Conservation (phyloP, 2,113 vertebrate genomes). For the Willisornis vidua region DNA sequence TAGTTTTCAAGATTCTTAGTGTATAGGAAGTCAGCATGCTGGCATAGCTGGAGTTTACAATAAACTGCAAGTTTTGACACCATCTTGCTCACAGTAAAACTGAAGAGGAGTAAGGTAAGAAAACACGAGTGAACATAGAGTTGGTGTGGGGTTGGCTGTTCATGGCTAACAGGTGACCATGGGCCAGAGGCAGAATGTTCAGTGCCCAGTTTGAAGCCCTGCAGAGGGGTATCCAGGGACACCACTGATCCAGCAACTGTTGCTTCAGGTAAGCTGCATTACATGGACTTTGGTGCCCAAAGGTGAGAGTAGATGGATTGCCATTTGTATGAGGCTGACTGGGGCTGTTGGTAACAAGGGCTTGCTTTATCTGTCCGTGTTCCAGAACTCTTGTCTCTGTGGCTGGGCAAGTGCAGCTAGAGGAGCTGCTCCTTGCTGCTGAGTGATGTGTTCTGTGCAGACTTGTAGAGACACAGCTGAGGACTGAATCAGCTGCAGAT, state of each 20-base stretch:
- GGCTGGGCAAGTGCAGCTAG: not conserved
- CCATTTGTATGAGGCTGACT: not conserved
- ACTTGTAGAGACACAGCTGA: not conserved
- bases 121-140: not conserved
- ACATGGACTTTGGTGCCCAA: not conserved
- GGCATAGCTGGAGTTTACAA: not conserved
- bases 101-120: not conserved
- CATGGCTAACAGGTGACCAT: not conserved
- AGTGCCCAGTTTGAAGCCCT: not conserved
- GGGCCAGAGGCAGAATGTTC: not conserved
- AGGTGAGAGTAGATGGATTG: rapidly evolving
- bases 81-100: rapidly evolving
- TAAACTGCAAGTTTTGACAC: not conserved
- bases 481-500: not conserved
- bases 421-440: not conserved
- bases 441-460: not conserved
- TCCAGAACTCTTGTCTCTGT: not conserved
- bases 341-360: not conserved
- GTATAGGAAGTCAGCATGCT: not conserved
- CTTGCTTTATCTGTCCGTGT: not conserved
- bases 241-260: not conserved
- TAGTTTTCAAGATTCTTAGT: not conserved
- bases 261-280: not conserved
- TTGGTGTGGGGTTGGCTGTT: not conserved
- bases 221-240: not conserved